phyloP scores from a whole-genome alignment of 1,140 invertebrate species.

The Microplitis demolitor region DNA sequence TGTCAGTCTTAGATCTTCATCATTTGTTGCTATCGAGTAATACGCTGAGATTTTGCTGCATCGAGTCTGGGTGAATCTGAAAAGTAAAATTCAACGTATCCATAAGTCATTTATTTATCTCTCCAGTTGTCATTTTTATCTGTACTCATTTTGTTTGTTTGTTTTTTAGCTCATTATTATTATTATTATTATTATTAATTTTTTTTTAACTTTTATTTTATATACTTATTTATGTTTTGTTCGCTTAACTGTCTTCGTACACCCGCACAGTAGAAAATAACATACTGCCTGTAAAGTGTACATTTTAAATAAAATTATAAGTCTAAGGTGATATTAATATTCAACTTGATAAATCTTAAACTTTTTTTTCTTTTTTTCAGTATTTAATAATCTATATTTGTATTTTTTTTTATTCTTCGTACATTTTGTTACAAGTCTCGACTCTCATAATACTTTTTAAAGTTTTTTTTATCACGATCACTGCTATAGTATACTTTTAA shows the following conservation, averaged over 20 bases:
- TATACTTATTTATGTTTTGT: no score
- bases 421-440: constrained; percentile 10
- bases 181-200: no score
- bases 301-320: not conserved
- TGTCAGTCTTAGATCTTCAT: not conserved
- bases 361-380: not conserved
- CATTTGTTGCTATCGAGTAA: constrained; percentile 37
- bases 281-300: not conserved
- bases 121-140: not conserved
- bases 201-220: no score
- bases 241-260: not conserved
- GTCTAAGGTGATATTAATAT: not conserved
- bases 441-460: constrained; percentile 1
- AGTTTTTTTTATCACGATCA: constrained; percentile 16
- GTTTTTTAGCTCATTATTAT: not conserved
- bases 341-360: no score
- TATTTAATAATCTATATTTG: no score
- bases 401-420: not conserved
- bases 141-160: not conserved
- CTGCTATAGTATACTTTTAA: not conserved
- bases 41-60: constrained; percentile 37
- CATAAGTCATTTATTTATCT: constrained; percentile 5
- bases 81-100: constrained; percentile 46
- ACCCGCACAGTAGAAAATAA: not conserved
- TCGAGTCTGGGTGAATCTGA: constrained; percentile 49